phyloP scores from a whole-genome alignment of 2,888 invertebrate species.

The Eristalinus aeneus region DNA sequence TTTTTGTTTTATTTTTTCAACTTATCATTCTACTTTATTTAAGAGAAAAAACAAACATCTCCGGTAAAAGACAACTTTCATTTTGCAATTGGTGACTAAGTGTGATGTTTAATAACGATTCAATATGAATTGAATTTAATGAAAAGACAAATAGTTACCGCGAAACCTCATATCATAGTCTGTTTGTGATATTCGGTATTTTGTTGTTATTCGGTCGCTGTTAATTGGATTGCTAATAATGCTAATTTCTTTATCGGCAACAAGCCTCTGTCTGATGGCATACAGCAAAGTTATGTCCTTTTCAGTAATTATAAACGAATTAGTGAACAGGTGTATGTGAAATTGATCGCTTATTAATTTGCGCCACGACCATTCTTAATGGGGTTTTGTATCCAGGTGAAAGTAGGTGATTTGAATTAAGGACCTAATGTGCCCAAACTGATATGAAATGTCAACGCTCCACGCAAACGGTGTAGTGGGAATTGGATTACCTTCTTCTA shows the following conservation, averaged over 20 bases:
- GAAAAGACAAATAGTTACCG: not conserved
- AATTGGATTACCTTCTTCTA: constrained; percentile 33
- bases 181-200: not conserved
- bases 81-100: not conserved
- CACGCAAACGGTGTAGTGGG: not conserved
- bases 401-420: constrained; percentile 19
- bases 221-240: constrained; percentile 33
- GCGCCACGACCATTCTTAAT: not conserved
- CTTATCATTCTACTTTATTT: too few species aligned
- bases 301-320: constrained; percentile 50
- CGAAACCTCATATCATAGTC: not conserved
- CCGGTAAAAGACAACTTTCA: not conserved
- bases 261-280: constrained; percentile 2
- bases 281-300: constrained; percentile 41
- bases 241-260: constrained; percentile 49
- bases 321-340: constrained; percentile 44
- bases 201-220: not conserved
- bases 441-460: not conserved
- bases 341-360: constrained; percentile 37
- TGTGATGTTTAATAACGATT: not conserved
- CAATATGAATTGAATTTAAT: not conserved
- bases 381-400: constrained; percentile 2
- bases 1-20: constrained; percentile 12
- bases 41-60: not conserved
- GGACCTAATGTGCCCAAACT: constrained; percentile 5